Conservation (phyloP, 2,888 invertebrate species). For the Salpingus planirostris region DNA sequence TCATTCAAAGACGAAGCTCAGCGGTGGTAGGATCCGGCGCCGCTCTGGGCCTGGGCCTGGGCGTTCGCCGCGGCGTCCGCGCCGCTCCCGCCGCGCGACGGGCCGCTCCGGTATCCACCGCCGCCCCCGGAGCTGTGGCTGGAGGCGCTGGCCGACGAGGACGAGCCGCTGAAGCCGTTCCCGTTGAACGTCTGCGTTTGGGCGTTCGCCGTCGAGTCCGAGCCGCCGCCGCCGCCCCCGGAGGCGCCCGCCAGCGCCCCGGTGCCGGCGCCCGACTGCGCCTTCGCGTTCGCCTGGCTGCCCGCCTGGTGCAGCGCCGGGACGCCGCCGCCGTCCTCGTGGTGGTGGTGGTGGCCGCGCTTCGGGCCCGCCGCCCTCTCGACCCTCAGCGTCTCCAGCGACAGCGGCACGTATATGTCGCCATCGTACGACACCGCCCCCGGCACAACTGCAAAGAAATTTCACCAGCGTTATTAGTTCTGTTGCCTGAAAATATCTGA, state of each 20-base stretch:
- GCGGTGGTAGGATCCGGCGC: constrained; percentile 22
- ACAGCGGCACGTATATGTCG: constrained; percentile 16
- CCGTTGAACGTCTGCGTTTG: background rate
- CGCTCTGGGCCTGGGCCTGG: constrained; percentile 20
- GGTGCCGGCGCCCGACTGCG: constrained; percentile 6
- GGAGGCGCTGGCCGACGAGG: background rate
- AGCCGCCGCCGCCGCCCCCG: constrained; percentile 2
- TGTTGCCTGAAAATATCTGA: too few species aligned
- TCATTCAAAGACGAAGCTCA: too few species aligned
- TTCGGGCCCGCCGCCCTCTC: constrained; percentile 3
- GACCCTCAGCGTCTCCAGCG: constrained; percentile 1
- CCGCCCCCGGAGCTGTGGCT: background rate
- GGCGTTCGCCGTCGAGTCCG: background rate
- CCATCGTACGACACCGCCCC: constrained; percentile 15
- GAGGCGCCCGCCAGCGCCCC: constrained; percentile 12
- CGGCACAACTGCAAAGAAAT: constrained; percentile 16
- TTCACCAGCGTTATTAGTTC: background rate
- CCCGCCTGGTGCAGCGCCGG: constrained; percentile 12
- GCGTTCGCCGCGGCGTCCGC: constrained; percentile 14
- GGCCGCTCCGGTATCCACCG: too few species aligned
- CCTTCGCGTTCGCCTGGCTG: constrained; percentile 10
- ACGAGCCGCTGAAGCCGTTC: background rate
- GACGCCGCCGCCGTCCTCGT: constrained; percentile 7
- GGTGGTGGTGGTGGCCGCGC: too few species aligned
- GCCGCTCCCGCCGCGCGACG: too few species aligned